phyloP scores from a whole-genome alignment of 2,888 invertebrate genomes.

The Exephanes ischioxanthus region DNA sequence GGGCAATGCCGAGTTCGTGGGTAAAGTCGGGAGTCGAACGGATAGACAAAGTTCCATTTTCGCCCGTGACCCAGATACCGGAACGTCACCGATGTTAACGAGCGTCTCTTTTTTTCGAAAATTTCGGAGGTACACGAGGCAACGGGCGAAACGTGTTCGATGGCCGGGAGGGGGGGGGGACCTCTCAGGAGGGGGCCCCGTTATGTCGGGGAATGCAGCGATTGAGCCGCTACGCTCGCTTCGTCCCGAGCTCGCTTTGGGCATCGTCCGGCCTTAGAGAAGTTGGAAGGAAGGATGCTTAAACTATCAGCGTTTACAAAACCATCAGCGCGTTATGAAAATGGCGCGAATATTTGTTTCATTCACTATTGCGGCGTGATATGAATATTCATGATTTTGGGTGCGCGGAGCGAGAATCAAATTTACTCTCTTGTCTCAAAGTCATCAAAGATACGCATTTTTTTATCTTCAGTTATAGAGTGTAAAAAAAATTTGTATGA shows the following conservation, averaged over 20 bases:
- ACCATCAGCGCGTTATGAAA: not conserved
- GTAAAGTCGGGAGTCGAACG: not conserved
- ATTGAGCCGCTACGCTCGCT: slow-evolving; percentile 65
- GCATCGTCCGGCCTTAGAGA: slow-evolving; percentile 10
- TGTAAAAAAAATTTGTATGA: no score
- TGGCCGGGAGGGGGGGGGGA: slow-evolving; percentile 26
- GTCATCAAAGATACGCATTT: not conserved
- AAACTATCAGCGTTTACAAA: slow-evolving; percentile 3
- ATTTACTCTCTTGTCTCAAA: not conserved
- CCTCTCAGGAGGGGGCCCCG: slow-evolving; percentile 69
- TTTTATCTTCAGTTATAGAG: not conserved
- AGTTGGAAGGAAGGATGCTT: slow-evolving; percentile 27
- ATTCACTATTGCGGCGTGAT: slow-evolving; percentile 12
- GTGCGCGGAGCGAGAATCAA: not conserved
- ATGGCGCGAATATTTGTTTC: slow-evolving; percentile 46
- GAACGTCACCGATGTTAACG: slow-evolving; percentile 57
- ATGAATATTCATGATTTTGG: slow-evolving; percentile 28
- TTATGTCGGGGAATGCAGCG: slow-evolving; percentile 79
- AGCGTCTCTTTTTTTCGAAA: slow-evolving; percentile 51
- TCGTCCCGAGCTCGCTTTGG: slow-evolving; percentile 53
- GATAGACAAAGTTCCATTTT: slow-evolving; percentile 56
- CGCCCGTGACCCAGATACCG: slow-evolving; percentile 62
- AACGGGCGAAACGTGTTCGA: slow-evolving; percentile 61
- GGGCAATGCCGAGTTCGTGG: slow-evolving; percentile 3
- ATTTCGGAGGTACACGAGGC: slow-evolving; percentile 54